phyloP scores from a whole-genome alignment of 2,888 invertebrate species.

The Polyommatus iphigenia region DNA sequence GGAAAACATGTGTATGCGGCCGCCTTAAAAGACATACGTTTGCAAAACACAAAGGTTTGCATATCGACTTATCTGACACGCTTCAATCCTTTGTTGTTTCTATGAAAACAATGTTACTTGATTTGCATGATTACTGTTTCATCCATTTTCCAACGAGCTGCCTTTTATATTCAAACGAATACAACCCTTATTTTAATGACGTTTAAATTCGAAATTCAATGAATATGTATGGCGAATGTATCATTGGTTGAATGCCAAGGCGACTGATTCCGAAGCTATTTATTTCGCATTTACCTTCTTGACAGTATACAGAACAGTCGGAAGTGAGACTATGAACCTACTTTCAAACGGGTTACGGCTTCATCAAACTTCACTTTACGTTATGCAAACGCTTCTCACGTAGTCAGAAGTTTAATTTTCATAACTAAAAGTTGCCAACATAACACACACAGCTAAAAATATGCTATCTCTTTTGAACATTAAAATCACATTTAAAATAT shows the following conservation, averaged over 20 bases:
- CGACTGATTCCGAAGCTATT: not conserved
- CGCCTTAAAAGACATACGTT: not conserved
- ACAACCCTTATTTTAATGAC: not conserved
- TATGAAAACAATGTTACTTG: conserved; percentile 1
- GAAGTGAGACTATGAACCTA: not conserved
- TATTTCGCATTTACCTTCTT: not conserved
- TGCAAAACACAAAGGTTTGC: not conserved
- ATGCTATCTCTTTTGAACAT: not conserved
- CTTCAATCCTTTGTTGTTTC: not conserved
- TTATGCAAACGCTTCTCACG: not conserved
- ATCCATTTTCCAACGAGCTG: not conserved
- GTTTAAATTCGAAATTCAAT: not conserved
- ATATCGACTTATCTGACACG: not conserved
- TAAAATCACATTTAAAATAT: not conserved
- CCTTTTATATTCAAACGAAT: not conserved
- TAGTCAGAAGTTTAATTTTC: not conserved
- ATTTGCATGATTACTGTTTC: not conserved
- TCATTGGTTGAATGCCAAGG: conserved; percentile 6
- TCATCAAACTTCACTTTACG: not conserved
- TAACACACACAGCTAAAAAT: not conserved
- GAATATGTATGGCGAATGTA: not conserved
- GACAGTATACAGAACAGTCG: not conserved
- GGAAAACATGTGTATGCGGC: too few relatives aligned
- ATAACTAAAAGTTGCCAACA: not conserved
- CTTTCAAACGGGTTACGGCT: not conserved